Evolutionary conservation across 2,797 vertebrate species (phyloP).

Genomic region (Aplochiton taeniatus): DNA sequence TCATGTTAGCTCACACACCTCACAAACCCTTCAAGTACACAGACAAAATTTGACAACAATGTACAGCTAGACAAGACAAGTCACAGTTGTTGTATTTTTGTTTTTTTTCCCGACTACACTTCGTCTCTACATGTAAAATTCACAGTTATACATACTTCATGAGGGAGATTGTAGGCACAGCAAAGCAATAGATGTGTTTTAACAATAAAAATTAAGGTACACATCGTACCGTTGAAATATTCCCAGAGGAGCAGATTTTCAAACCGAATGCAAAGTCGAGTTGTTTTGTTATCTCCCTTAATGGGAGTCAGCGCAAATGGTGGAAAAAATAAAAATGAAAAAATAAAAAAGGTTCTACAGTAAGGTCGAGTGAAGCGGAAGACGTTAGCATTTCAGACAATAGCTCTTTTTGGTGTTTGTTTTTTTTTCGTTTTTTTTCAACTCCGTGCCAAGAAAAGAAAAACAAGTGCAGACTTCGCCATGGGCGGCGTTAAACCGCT

Average conservation of each 20-base stretch:
- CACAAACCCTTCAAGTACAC: conserved; percentile 30
- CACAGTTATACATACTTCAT: conserved; percentile 58
- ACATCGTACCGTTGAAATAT: conserved; percentile 15
- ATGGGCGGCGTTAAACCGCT: neutral
- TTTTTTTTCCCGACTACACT: conserved; percentile 35
- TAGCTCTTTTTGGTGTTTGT: neutral
- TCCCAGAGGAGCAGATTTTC: too few species aligned
- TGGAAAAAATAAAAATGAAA: too few species aligned
- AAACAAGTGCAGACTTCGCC: neutral
- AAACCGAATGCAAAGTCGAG: too few species aligned
- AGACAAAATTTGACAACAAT: conserved; percentile 56
- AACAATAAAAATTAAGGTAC: conserved; percentile 57
- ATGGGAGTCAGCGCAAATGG: too few species aligned
- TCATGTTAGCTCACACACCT: conserved; percentile 44
- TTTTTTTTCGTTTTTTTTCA: too few species aligned
- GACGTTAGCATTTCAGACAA: neutral
- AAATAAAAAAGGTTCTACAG: too few species aligned
- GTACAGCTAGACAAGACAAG: conserved; percentile 65
- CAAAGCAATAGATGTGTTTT: conserved; percentile 63
- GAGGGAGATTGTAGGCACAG: conserved; percentile 64
- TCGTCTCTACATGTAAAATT: conserved; percentile 57
- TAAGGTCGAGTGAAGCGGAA: too few species aligned
- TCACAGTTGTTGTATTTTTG: conserved; percentile 57
- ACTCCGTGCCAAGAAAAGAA: neutral
- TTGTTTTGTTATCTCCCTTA: too few species aligned